Evolutionary conservation across 2,888 invertebrate genomes (phyloP).

Genomic region (Falcaria lacertinaria): DNA sequence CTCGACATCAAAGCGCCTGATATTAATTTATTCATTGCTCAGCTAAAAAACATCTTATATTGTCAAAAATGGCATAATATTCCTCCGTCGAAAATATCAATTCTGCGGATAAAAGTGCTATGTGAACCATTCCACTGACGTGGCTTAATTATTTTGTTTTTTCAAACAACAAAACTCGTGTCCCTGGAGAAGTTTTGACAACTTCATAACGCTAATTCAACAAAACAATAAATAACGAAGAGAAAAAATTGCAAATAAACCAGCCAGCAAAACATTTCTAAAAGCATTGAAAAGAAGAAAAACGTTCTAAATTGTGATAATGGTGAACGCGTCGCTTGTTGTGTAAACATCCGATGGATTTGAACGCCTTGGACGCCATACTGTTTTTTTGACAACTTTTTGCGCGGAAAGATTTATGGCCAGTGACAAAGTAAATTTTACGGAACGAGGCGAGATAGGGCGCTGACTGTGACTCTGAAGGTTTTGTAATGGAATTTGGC

Average conservation of each 20-base stretch:
- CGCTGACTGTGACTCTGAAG: slow-evolving; percentile 39
- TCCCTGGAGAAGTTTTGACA: slow-evolving; percentile 28
- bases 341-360: slow-evolving; percentile 69
- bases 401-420: slow-evolving; percentile 68
- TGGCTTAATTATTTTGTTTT: too few relatives aligned
- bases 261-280: slow-evolving; percentile 36
- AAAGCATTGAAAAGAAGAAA: slow-evolving; percentile 37
- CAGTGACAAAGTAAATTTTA: slow-evolving; percentile 77
- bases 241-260: slow-evolving; percentile 31
- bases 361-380: slow-evolving; percentile 51
- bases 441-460: slow-evolving; percentile 58
- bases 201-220: slow-evolving; percentile 22
- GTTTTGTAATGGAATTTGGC: slow-evolving; percentile 62
- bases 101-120: not conserved
- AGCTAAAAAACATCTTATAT: slow-evolving; percentile 71
- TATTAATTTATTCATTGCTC: slow-evolving; percentile 64
- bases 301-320: slow-evolving; percentile 30
- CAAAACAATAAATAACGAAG: slow-evolving; percentile 19
- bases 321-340: slow-evolving; percentile 51
- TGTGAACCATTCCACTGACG: too few relatives aligned
- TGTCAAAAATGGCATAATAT: slow-evolving; percentile 48
- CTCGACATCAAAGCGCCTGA: slow-evolving; percentile 32
- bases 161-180: slow-evolving; percentile 6
- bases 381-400: slow-evolving; percentile 44
- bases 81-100: slow-evolving; percentile 33